Base-by-base conservation (phyloP, 2,888 invertebrate species). In the Mythimna ferrago region DNA sequence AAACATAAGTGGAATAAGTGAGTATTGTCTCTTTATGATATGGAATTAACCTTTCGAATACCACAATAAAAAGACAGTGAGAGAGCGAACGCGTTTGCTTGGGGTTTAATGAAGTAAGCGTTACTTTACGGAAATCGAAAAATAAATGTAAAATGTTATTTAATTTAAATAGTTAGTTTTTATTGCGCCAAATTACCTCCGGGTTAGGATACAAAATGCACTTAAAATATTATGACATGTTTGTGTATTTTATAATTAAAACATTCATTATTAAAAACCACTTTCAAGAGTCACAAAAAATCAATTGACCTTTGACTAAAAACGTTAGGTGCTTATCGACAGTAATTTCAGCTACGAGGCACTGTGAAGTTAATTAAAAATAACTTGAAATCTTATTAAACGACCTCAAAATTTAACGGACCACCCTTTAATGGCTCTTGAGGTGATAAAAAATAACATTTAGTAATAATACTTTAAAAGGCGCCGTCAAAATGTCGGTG, bases 311-410 rank as follows among this genome's bases (percentile, higher is more conserved):
- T 66, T 71, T 54, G 41, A 74, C 51, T 19, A 44, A 75, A 75
- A 75, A 68, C 26, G 21, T 51, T n/a, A 41, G 38, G 21, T 16
- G 11, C 11, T n/a, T 60, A 61, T 11, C 38, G 38, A 51, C 69
- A 61, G 41, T 41, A 64, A 77, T 71, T 61, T 54, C 9, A 56
- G 32, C 14, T 7, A 35, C 7, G 21, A 54, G 6, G 38, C 62
- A 41, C 11, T 74, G 64, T 11, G 14, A 4, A 67, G 74, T 79
- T 73, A 80, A 70, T 78, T 70, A 76, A 70, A 80, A 78, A 70
- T 56, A 64, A 80, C 66, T 64, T 63, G 54, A 48, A 32, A 64
- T 51, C 66, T 26, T 77, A 67, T 6, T 54, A 63, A 75, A 76
- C 54, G 70, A 26, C 54, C 48, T 62, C n/a, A 3, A n/a, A 69